Evolutionary conservation across 2,888 invertebrate species (phyloP).

Genomic region (Cordilura impudica): DNA sequence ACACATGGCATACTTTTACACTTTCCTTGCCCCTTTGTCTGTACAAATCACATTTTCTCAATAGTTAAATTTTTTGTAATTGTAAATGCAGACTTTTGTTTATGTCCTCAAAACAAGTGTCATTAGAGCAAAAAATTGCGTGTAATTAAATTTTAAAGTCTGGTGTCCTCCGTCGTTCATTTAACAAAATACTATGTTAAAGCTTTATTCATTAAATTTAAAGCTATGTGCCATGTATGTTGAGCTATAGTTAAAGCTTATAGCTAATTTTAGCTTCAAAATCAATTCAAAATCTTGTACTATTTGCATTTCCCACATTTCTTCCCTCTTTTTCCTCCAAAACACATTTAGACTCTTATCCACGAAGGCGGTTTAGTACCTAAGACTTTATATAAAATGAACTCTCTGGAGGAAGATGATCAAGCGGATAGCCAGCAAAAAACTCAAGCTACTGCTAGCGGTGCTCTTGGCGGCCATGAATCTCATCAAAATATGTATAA

Average conservation of each 20-base stretch:
- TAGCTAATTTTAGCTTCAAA: no score
- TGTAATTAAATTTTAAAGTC: neutral
- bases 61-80: no score
- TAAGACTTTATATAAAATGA: slow-evolving; percentile 88
- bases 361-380: slow-evolving; percentile 94
- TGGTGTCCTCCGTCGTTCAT: neutral
- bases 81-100: no score
- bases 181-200: neutral
- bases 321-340: neutral
- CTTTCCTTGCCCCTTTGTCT: no score
- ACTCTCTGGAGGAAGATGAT: slow-evolving; percentile 73
- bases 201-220: slow-evolving; percentile 6
- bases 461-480: slow-evolving; percentile 67
- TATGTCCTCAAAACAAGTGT: neutral
- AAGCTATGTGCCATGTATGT: neutral
- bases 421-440: slow-evolving; percentile 66
- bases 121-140: neutral
- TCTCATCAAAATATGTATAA: slow-evolving; percentile 76
- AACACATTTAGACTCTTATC: slow-evolving; percentile 83
- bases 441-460: slow-evolving; percentile 1
- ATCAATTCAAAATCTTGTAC: neutral
- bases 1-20: no score
- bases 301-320: neutral
- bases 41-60: no score
- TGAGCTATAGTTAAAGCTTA: slow-evolving; percentile 5